phyloP scores from a whole-genome alignment of 2,888 invertebrate species.

The Podabrus alpinus region DNA sequence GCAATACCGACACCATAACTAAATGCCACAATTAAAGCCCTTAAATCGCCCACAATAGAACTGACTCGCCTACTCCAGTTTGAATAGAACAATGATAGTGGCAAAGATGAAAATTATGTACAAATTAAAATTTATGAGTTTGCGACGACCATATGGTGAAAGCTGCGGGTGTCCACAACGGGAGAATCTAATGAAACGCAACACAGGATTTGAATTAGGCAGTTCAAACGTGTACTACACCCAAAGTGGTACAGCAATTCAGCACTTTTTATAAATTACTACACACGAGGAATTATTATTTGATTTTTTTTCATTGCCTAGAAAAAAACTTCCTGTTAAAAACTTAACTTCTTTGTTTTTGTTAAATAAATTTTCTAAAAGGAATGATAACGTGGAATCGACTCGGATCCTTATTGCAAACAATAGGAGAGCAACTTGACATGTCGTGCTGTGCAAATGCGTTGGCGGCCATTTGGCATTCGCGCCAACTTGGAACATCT shows the following conservation, averaged over 20 bases:
- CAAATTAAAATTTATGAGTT: slow-evolving; percentile 46
- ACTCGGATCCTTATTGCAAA: slow-evolving; percentile 27
- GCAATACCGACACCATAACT: slow-evolving; percentile 45
- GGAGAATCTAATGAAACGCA: slow-evolving; percentile 35
- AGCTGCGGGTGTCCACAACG: slow-evolving; percentile 41
- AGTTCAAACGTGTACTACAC: slow-evolving; percentile 2
- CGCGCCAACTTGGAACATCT: slow-evolving; percentile 29
- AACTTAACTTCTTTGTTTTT: not conserved
- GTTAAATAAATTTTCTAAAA: not conserved
- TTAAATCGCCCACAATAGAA: slow-evolving; percentile 40
- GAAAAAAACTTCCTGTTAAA: not conserved
- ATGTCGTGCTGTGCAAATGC: slow-evolving; percentile 34
- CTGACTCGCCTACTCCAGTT: slow-evolving; percentile 33
- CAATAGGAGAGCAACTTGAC: slow-evolving; percentile 34
- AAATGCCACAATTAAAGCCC: slow-evolving; percentile 48
- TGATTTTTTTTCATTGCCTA: not conserved
- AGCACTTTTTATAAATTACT: not conserved
- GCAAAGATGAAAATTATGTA: slow-evolving; percentile 35
- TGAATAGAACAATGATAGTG: slow-evolving; percentile 37
- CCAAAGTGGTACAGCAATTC: not conserved
- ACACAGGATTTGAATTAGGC: slow-evolving; percentile 23
- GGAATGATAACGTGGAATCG: not conserved
- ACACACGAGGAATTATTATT: not conserved
- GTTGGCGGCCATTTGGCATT: slow-evolving; percentile 38
- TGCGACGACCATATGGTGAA: slow-evolving; percentile 42